phyloP scores from a whole-genome alignment of 2,113 vertebrate species.

The Rhadina sibilatrix region DNA sequence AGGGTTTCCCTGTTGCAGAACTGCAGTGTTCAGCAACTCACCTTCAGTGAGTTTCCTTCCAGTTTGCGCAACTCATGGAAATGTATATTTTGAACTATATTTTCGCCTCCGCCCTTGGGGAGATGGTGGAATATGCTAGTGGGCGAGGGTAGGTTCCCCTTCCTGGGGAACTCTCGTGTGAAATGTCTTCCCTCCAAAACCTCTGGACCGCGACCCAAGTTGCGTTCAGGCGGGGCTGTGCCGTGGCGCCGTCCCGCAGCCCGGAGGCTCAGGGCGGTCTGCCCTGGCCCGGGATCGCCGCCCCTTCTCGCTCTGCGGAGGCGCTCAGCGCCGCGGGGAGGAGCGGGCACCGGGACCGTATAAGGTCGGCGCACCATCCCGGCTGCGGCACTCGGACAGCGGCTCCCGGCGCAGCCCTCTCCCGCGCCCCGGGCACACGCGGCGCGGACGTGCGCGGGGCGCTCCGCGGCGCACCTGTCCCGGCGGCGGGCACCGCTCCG shows the following conservation, averaged over 20 bases:
- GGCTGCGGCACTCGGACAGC: not conserved
- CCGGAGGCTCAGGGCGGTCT: not conserved
- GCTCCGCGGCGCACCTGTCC: not conserved
- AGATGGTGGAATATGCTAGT: not conserved
- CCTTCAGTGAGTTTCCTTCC: not conserved
- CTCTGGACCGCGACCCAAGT: not conserved
- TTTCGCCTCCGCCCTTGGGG: not conserved
- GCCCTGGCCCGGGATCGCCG: not conserved
- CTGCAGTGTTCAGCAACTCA: not conserved
- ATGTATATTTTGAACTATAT: not conserved
- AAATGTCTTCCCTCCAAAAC: not conserved
- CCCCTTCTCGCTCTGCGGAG: not conserved
- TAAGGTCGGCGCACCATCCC: not conserved
- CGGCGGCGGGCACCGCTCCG: rapidly evolving
- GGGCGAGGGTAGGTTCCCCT: not conserved
- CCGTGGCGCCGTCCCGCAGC: not conserved
- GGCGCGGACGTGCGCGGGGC: too few species aligned
- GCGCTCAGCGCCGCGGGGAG: not conserved
- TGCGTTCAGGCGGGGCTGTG: not conserved
- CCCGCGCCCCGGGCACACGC: not conserved
- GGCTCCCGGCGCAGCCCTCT: not conserved
- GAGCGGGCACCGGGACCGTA: not conserved
- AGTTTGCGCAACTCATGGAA: not conserved
- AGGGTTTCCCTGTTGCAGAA: not conserved
- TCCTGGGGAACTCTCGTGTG: not conserved